Evolutionary conservation across 2,113 vertebrate species (phyloP).

Genomic region (Oncorhynchus tshawytscha): DNA sequence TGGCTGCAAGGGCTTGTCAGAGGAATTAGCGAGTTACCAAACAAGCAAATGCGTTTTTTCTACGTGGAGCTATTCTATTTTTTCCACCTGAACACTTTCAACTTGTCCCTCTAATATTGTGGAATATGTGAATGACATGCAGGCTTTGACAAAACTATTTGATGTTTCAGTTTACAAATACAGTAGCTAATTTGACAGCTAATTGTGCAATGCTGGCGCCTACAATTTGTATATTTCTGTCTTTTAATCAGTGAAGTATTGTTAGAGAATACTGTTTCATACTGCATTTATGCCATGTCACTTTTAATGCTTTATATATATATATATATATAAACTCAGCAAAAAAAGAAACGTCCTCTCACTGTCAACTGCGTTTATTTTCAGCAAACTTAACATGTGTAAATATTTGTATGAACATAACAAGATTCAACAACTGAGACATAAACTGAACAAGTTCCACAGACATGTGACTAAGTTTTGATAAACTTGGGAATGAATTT

Average conservation of each 20-base stretch:
- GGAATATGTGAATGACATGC: conserved; percentile 13
- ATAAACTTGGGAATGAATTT: too few species aligned
- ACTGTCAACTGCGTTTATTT: too few species aligned
- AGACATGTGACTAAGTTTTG: too few species aligned
- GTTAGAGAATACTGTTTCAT: too few species aligned
- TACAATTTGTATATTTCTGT: background rate
- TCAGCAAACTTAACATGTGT: too few species aligned
- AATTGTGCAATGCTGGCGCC: too few species aligned
- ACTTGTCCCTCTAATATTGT: background rate
- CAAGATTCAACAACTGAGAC: too few species aligned
- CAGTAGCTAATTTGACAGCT: background rate
- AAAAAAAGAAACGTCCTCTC: too few species aligned
- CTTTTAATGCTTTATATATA: too few species aligned
- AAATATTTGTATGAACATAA: too few species aligned
- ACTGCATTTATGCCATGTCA: background rate
- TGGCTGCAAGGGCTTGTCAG: conserved; percentile 15
- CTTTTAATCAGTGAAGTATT: background rate
- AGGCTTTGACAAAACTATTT: conserved; percentile 18
- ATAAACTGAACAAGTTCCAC: too few species aligned
- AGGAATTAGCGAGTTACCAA: conserved; percentile 9
- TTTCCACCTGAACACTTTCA: conserved; percentile 8
- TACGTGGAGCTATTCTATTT: conserved; percentile 12
- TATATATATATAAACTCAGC: too few species aligned
- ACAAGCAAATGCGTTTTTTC: background rate
- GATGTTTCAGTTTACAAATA: background rate